A percentile compares a stretch with the other conserved stretches of the same genome.
Evolutionary conservation across 2,797 vertebrate species (phyloP).

Genomic region (Morus bassanus): DNA sequence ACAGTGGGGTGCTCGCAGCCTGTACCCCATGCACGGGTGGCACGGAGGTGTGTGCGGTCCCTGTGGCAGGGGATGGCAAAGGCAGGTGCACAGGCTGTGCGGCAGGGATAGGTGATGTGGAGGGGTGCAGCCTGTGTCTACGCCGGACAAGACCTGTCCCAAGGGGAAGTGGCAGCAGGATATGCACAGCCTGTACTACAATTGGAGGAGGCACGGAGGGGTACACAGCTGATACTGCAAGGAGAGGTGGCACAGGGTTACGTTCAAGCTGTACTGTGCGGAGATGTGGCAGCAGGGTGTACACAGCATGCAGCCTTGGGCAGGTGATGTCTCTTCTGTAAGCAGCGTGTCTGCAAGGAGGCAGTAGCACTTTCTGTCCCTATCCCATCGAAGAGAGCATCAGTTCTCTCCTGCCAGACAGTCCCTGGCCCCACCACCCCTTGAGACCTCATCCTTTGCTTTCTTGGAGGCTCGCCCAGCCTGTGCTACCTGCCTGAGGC

Average conservation of each 20-base stretch:
- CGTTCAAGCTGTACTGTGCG: too few species aligned
- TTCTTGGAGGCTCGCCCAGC: background rate
- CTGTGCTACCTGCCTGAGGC: background rate
- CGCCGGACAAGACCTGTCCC: accelerated
- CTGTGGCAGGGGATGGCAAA: background rate
- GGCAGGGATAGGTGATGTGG: too few species aligned
- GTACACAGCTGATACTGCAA: accelerated
- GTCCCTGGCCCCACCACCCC: accelerated
- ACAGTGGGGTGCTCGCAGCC: background rate
- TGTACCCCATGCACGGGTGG: background rate
- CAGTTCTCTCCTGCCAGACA: accelerated
- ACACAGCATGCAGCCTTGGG: accelerated
- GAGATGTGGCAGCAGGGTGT: background rate
- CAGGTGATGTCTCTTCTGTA: background rate
- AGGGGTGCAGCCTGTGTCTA: background rate
- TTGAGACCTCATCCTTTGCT: background rate
- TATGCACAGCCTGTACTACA: background rate
- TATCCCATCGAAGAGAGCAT: background rate
- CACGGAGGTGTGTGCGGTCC: accelerated
- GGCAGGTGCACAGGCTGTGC: accelerated
- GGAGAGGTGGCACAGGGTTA: background rate
- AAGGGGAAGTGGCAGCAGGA: background rate
- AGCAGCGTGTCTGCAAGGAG: background rate
- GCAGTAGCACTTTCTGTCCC: background rate
- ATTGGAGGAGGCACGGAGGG: accelerated